Evolutionary conservation across 1,140 invertebrate species (phyloP).

Genomic region (Aphelenchoides avenae): DNA sequence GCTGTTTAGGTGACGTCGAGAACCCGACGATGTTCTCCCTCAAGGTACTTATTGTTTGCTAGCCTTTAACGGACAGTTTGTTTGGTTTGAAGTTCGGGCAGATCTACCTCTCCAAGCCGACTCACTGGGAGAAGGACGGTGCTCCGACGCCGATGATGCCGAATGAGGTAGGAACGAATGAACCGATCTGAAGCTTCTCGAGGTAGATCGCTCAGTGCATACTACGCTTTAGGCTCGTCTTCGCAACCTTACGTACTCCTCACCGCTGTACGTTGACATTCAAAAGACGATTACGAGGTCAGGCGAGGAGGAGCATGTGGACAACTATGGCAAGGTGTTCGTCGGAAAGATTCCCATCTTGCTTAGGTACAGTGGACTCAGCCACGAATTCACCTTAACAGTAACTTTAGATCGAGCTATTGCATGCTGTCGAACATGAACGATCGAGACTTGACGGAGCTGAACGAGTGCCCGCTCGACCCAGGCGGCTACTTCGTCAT

Average conservation of each 20-base stretch:
- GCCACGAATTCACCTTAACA: constrained; percentile 1
- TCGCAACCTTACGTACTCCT: constrained; percentile 71
- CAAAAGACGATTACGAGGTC: constrained; percentile 88
- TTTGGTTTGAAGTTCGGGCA: constrained; percentile 98
- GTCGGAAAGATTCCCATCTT: constrained; percentile 99
- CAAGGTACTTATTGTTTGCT: too few species aligned
- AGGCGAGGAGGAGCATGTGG: constrained; percentile 82
- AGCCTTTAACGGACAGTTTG: too few species aligned
- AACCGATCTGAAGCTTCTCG: not conserved
- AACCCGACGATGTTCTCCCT: constrained; percentile 74
- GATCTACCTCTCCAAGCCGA: constrained; percentile 96
- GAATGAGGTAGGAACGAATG: constrained; percentile 73
- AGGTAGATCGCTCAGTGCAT: constrained; percentile 44
- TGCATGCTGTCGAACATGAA: constrained; percentile 85
- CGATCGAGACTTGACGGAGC: constrained; percentile 94
- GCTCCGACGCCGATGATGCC: constrained; percentile 98
- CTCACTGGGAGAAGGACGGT: constrained; percentile 99
- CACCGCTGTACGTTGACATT: constrained; percentile 95
- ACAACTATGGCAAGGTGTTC: constrained; percentile 92
- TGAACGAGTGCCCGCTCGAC: constrained; percentile 97
- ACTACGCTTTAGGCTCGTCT: constrained; percentile 51
- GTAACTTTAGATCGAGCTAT: constrained; percentile 72
- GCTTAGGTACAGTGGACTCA: constrained; percentile 67
- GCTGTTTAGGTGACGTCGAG: constrained; percentile 48
- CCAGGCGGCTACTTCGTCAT: constrained; percentile 95